Evolutionary conservation across 2,888 invertebrate species (phyloP), one percentile per base, ranked within the genome.

Genomic region (Chymomyza fuscimana): DNA sequence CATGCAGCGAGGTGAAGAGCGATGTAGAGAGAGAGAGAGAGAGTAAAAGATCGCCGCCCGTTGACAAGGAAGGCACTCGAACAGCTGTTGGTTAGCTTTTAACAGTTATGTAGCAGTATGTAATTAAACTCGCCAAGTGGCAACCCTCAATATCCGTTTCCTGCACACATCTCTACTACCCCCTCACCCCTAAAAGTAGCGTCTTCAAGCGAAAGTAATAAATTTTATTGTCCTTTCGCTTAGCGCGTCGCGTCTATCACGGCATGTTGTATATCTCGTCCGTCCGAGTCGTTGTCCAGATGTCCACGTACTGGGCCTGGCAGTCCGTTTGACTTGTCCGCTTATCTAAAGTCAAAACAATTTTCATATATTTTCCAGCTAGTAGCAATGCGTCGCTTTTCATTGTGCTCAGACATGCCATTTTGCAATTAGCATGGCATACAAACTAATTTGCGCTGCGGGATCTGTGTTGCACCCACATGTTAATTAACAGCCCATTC

Each of bases 331-430:
- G 29, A 19, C 36, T 64, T 79, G 82, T 80, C 85, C 85, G 81
- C 91, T 90, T 90, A 90, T 90, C 90, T 90, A 90, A 90, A 90
- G 90, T 90, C 90, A 88, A 89, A 90, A 87, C 91, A 90, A 91
- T 90, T 91, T 90, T 88, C 89, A 89, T 88, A 88, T 86, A 82
- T 87, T 80, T 83, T 80, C 76, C 74, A 63, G 66, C 51, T 51
- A 46, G 60, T 69, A 69, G 10, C 68, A 61, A 19, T 65, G 65
- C 69, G 74, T 77, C 58, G 76, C 82, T 82, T 80, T 88, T 91
- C 89, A 91, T 89, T 88, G 87, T 79, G 65, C 65, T 69, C 71
- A 72, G 79, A 83, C 91, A 91, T 90, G 91, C 90, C 73, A 91
- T 86, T 78, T 70, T 74, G 89, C 91, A 91, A 91, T 91, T 91